A percentile compares a stretch with the other conserved stretches of the same genome.
phyloP scores from a whole-genome alignment of 2,113 vertebrate species.

The Tragulus kanchil region DNA sequence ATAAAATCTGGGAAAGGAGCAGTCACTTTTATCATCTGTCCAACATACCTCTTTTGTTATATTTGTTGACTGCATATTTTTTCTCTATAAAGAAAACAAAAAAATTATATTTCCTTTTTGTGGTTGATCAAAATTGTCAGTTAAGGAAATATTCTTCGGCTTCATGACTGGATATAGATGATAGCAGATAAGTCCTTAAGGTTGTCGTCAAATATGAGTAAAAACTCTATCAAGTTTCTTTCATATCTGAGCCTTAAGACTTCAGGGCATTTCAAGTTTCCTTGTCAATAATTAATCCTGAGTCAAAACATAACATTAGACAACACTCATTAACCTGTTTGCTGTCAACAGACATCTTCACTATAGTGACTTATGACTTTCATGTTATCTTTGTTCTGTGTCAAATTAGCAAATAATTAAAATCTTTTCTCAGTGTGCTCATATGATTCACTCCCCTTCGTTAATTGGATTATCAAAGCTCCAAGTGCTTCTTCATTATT shows the following conservation, averaged over 20 bases:
- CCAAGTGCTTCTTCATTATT: conserved; percentile 30
- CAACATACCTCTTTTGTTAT: neutral
- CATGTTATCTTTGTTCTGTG: conserved; percentile 18
- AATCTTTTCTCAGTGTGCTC: neutral
- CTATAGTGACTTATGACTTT: neutral
- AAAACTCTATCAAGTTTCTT: neutral
- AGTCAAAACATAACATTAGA: neutral
- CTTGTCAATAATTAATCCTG: neutral
- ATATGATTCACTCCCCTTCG: neutral
- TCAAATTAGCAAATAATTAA: conserved; percentile 34
- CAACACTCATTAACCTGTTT: conserved; percentile 2
- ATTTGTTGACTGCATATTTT: conserved; percentile 11
- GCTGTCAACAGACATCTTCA: neutral
- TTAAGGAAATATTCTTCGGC: neutral
- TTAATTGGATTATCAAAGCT: conserved; percentile 48
- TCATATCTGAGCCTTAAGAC: neutral
- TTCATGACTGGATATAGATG: conserved; percentile 12
- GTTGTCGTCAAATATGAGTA: neutral
- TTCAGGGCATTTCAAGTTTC: conserved; percentile 2
- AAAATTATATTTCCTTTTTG: conserved; percentile 16
- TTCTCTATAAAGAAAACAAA: conserved; percentile 43
- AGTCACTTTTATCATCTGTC: neutral
- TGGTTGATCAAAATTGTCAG: conserved; percentile 37
- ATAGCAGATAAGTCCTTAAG: neutral
- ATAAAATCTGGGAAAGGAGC: conserved; percentile 2